Evolutionary conservation across 1,140 invertebrate genomes (phyloP).

Genomic region (Penaeus japonicus): DNA sequence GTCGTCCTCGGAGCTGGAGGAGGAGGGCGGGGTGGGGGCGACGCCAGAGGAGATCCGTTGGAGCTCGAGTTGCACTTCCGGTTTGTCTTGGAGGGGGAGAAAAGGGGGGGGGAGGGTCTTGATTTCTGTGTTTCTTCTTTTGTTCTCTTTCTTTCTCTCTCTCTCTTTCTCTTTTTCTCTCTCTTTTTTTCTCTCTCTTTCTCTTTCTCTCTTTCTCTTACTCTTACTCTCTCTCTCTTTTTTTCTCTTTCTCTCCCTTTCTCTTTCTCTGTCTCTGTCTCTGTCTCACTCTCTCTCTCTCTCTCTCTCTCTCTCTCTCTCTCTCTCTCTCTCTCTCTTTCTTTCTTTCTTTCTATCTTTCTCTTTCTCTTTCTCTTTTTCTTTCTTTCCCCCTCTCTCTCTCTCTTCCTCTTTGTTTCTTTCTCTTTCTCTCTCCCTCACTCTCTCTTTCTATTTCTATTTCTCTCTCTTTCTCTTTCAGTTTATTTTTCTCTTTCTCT

Average conservation of each 20-base stretch:
- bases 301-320: too few relatives aligned
- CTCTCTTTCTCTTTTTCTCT: not conserved
- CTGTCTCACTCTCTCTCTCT: not conserved
- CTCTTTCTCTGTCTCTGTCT: not conserved
- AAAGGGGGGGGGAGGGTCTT: not conserved
- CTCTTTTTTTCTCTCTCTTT: not conserved
- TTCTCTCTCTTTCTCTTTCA: too few relatives aligned
- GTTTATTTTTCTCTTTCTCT: too few relatives aligned
- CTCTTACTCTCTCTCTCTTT: slow-evolving; percentile 16
- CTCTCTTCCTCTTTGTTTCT: too few relatives aligned
- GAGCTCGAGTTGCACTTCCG: slow-evolving; percentile 13
- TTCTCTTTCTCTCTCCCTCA: too few relatives aligned
- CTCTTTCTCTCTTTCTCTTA: not conserved
- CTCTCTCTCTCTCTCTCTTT: too few relatives aligned
- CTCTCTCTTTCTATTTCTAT: too few relatives aligned
- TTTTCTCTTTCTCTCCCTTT: not conserved
- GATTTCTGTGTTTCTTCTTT: not conserved
- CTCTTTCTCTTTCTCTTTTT: too few relatives aligned
- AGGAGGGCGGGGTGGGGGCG: not conserved
- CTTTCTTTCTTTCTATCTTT: too few relatives aligned
- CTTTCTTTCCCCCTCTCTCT: too few relatives aligned
- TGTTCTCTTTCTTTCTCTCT: not conserved
- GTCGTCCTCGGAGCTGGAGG: not conserved
- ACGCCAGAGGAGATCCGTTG: not conserved
- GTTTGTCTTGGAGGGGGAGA: slow-evolving; percentile 20